Base-by-base conservation (phyloP, 2,888 invertebrate genomes). In the Xestia rhomboidea region DNA sequence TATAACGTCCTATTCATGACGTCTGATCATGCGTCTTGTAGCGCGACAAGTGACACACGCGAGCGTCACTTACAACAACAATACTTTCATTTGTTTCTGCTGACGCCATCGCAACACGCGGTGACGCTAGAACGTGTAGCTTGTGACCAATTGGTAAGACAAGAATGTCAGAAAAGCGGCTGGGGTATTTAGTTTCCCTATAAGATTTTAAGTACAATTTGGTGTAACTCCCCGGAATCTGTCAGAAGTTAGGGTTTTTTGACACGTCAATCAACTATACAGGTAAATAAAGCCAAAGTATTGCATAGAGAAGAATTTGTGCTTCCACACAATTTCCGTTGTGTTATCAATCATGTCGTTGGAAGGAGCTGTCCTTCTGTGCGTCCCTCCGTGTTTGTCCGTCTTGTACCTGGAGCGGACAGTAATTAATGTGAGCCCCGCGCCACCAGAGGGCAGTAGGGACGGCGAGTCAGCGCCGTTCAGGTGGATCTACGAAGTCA, bases 391-490 rank as follows among this genome's bases (percentile, higher is more conserved):
- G 80, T 73, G 78, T 68, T 85, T 93, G 94, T 93, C 93, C 93
- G 62, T 69, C 93, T 92, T 93, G 93, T 90, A 91, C 93, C 90
- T 90, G 93, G 90, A 73, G 89, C 90, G 92, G 92, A 95, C 94
- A 93, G 95, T 95, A 96, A 96, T 96, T 95, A 95, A 96, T 96
- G 95, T 94, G 90, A 73, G 76, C 86, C 85, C 87, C 76, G 86
- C 83, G 83, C 87, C 83, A 85, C 84, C 86, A 83, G 76, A 84
- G 90, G 92, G 71, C 80, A 69, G 64, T 15, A 34, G 67, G 93
- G 89, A 93, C 89, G 94, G 89, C 94, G 84, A 73, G 69, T 85
- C 88, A 94, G 94, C 93, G 95, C 94, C 94, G 87, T 79, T 91
- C 94, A 95, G 94, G 94, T 94, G 94, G 89, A 88, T 85, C 87